Evolutionary conservation across 2,888 invertebrate genomes (phyloP).

Genomic region (Seira ritae): DNA sequence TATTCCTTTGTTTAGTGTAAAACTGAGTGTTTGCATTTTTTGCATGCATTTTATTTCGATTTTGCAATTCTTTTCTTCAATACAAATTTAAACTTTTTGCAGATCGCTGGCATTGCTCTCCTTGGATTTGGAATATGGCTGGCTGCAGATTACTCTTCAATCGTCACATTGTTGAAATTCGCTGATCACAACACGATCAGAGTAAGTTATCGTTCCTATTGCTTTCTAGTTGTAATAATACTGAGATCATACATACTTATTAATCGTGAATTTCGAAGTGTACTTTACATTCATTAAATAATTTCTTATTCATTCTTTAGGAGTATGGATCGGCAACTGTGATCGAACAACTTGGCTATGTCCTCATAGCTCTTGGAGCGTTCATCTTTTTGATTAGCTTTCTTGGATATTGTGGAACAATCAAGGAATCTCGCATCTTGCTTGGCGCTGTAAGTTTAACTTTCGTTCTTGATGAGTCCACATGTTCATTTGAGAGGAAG

Average conservation of each 20-base stretch:
- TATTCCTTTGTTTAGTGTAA: too few species aligned
- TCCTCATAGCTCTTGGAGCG: conserved; percentile 82
- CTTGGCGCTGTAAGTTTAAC: conserved; percentile 83
- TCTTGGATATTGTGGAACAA: conserved; percentile 84
- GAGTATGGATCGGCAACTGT: conserved; percentile 76
- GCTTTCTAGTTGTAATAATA: background rate
- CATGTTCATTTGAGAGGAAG: too few species aligned
- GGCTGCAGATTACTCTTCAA: conserved; percentile 82
- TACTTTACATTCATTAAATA: too few species aligned
- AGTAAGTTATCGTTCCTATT: conserved; percentile 78
- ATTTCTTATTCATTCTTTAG: conserved; percentile 38
- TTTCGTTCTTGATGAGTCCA: too few species aligned
- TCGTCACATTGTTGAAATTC: conserved; percentile 80
- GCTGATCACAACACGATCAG: conserved; percentile 79
- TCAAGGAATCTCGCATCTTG: conserved; percentile 82
- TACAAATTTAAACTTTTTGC: conserved; percentile 74
- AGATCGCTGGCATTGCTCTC: conserved; percentile 81
- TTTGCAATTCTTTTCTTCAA: conserved; percentile 21
- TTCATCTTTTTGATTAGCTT: conserved; percentile 85
- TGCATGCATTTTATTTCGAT: background rate
- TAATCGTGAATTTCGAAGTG: background rate
- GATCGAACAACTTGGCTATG: conserved; percentile 82
- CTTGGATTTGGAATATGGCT: conserved; percentile 84
- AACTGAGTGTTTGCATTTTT: background rate
- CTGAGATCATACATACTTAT: background rate